These are phyloP conservation scores for Amblyjoppa proteus DNA, from an alignment of 2,888 invertebrate species.

Conservation along the genomic window DNA sequence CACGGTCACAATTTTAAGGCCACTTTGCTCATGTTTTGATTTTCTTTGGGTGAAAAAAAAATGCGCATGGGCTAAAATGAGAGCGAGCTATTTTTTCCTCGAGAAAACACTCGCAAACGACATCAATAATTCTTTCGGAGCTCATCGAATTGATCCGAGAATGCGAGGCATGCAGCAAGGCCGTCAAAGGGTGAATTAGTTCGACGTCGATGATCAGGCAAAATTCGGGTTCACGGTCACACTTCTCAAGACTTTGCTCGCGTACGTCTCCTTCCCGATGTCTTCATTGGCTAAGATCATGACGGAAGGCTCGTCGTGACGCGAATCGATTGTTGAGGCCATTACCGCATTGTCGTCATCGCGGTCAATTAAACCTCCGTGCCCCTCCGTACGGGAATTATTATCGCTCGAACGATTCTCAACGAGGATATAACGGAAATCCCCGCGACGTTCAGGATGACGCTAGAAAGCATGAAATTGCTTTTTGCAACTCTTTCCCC, in stretches of 20 bases:
- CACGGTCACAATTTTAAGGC: constrained; percentile 51
- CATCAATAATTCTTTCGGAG: not conserved
- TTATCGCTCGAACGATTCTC: constrained; percentile 48
- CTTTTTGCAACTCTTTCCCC: no score
- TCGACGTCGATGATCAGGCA: constrained; percentile 51
- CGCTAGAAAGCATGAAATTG: no score
- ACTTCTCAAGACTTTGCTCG: constrained; percentile 41
- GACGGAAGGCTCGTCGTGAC: constrained; percentile 46
- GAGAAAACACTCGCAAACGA: not conserved
- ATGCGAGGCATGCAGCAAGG: constrained; percentile 37
- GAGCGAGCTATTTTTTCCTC: not conserved
- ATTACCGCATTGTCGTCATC: constrained; percentile 66
- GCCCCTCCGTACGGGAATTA: constrained; percentile 47
- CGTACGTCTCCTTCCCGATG: constrained; percentile 3
- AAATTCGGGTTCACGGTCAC: constrained; percentile 64
- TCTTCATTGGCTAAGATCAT: constrained; percentile 15
- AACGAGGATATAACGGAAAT: constrained; percentile 50
- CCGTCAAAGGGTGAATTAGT: constrained; percentile 36
- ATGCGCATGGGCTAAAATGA: not conserved
- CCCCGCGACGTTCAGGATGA: constrained; percentile 33
- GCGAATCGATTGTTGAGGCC: constrained; percentile 65
- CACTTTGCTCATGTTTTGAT: constrained; percentile 5
- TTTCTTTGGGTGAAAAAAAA: not conserved
- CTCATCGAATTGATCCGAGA: constrained; percentile 4
- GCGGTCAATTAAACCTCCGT: constrained; percentile 58